A percentile compares a stretch with the other conserved stretches of the same genome.
Evolutionary conservation across 2,113 vertebrate species (phyloP).

Genomic region (Chaetura pelagica): DNA sequence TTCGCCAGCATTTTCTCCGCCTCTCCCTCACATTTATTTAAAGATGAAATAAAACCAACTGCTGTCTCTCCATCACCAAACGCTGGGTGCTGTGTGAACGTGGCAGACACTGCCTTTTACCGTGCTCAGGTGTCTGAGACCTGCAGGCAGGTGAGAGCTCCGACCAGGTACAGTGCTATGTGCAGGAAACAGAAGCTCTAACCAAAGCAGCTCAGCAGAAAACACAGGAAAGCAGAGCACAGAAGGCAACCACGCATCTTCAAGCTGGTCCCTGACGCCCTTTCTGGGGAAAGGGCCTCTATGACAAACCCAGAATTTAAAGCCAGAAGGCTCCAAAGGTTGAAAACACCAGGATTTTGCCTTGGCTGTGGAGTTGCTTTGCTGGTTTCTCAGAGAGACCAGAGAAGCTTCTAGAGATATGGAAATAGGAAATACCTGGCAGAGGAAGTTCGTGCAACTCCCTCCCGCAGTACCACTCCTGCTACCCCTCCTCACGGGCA

Average conservation of each 20-base stretch:
- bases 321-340: background rate
- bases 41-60: background rate
- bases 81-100: background rate
- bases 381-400: background rate
- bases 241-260: background rate
- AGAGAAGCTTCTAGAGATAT: conserved; percentile 42
- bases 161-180: fast-evolving
- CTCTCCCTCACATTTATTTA: background rate
- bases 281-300: background rate
- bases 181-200: background rate
- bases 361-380: background rate
- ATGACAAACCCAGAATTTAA: background rate
- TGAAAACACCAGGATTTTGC: background rate
- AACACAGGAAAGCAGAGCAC: fast-evolving
- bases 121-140: fast-evolving
- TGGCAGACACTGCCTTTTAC: background rate
- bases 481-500: no score
- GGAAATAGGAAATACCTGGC: background rate
- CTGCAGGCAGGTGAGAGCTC: background rate
- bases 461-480: background rate
- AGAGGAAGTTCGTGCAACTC: background rate
- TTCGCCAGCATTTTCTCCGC: background rate
- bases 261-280: fast-evolving
- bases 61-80: background rate
- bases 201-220: background rate